These are phyloP conservation scores for Odocoileus virginianus DNA, from an alignment of 2,113 vertebrate genomes.

Conservation along the genomic window DNA sequence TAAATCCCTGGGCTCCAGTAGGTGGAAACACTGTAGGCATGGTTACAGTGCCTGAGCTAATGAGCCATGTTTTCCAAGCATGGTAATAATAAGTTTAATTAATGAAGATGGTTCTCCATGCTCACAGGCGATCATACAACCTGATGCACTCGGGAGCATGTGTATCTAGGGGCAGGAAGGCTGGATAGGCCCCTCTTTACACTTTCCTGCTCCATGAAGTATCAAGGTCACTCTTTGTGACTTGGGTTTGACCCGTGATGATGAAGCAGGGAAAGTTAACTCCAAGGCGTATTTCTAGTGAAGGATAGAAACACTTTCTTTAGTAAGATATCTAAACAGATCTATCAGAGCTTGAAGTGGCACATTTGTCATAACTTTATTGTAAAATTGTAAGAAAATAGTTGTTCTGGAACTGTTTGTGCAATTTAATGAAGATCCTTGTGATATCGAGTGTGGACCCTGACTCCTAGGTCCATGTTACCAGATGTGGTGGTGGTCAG, in stretches of 20 bases:
- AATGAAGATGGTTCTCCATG: background rate
- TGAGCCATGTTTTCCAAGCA: background rate
- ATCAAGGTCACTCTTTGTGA: background rate
- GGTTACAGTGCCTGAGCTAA: background rate
- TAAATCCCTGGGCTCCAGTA: background rate
- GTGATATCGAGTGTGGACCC: background rate
- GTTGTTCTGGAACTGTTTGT: background rate
- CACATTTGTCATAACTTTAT: background rate
- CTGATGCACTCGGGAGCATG: background rate
- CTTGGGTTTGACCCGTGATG: background rate
- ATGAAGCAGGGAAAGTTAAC: background rate
- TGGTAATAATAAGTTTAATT: background rate
- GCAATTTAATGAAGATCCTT: background rate
- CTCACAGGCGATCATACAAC: background rate
- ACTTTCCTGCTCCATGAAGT: background rate
- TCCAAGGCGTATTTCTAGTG: background rate
- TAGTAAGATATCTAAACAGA: background rate
- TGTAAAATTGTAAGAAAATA: background rate
- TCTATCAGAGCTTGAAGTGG: background rate
- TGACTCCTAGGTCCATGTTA: background rate
- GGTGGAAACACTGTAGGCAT: background rate
- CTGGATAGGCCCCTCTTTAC: background rate
- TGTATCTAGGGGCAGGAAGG: background rate
- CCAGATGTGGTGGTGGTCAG: background rate
- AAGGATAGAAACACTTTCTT: background rate